These are phyloP conservation scores for Brachynemurus nebulosus DNA, from an alignment of 2,888 invertebrate genomes.

Conservation along the genomic window DNA sequence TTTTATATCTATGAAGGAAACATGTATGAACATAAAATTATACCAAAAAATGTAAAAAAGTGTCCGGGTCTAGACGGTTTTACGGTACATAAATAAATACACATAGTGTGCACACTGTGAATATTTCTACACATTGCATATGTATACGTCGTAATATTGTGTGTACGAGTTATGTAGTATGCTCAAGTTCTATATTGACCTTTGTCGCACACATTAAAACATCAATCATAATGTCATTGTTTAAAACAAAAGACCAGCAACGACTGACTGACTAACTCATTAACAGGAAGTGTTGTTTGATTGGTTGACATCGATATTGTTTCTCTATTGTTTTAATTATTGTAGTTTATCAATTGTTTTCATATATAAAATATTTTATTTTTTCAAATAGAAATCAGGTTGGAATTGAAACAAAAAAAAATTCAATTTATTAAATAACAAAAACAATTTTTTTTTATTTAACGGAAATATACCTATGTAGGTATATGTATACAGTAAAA, in stretches of 20 bases:
- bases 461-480: not conserved
- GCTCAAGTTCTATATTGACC: not conserved
- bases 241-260: not conserved
- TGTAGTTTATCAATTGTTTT: not conserved
- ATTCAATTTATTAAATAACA: not conserved
- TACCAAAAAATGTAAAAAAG: too few relatives aligned
- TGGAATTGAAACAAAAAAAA: constrained; percentile 1
- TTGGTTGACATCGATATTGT: constrained; percentile 1
- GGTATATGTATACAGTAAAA: too few relatives aligned
- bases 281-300: constrained; percentile 1
- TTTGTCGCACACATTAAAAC: not conserved
- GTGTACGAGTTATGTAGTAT: too few relatives aligned
- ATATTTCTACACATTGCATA: too few relatives aligned
- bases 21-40: too few relatives aligned
- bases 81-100: too few relatives aligned
- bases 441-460: not conserved
- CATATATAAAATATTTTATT: not conserved
- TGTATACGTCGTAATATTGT: too few relatives aligned
- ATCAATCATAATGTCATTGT: not conserved
- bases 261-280: not conserved
- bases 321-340: not conserved
- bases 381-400: constrained; percentile 2
- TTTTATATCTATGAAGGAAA: too few relatives aligned
- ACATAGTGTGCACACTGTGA: too few relatives aligned
- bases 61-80: too few relatives aligned